Conservation (phyloP, 2,113 vertebrate genomes). For the Actinemys pallida region DNA sequence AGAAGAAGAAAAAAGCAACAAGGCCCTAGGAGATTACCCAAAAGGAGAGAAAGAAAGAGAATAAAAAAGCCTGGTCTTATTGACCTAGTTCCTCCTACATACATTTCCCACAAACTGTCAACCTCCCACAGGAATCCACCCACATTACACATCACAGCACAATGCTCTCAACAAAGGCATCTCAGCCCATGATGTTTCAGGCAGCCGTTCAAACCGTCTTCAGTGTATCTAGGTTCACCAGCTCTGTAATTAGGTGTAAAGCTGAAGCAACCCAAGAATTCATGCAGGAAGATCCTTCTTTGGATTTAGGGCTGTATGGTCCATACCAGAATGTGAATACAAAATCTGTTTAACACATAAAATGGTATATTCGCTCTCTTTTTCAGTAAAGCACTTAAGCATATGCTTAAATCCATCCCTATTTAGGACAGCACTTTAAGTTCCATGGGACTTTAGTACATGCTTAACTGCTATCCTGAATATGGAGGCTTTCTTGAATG, state of each 20-base stretch:
- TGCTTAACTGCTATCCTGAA: not conserved
- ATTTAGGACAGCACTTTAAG: not conserved
- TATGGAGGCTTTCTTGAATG: not conserved
- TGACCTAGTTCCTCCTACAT: conserved; percentile 73
- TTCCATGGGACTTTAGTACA: not conserved
- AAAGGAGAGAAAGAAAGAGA: not conserved
- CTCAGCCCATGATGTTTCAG: conserved; percentile 68
- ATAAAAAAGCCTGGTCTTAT: conserved; percentile 53
- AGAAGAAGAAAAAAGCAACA: conserved; percentile 21
- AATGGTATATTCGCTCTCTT: not conserved
- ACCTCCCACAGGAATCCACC: conserved; percentile 78
- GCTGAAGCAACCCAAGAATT: conserved; percentile 49
- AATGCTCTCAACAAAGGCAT: conserved; percentile 75
- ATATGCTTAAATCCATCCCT: not conserved
- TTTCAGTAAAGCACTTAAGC: conserved; percentile 10
- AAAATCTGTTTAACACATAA: not conserved
- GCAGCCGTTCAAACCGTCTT: conserved; percentile 72
- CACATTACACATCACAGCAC: conserved; percentile 74
- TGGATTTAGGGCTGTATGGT: conserved; percentile 40
- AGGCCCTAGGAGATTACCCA: not conserved
- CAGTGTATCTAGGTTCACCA: conserved; percentile 61
- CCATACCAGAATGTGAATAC: not conserved
- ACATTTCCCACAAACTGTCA: conserved; percentile 78
- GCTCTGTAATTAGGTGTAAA: conserved; percentile 74
- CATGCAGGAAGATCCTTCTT: conserved; percentile 37